Base-by-base conservation (phyloP, 2,797 vertebrate genomes). In the Eulemur rubriventer region DNA sequence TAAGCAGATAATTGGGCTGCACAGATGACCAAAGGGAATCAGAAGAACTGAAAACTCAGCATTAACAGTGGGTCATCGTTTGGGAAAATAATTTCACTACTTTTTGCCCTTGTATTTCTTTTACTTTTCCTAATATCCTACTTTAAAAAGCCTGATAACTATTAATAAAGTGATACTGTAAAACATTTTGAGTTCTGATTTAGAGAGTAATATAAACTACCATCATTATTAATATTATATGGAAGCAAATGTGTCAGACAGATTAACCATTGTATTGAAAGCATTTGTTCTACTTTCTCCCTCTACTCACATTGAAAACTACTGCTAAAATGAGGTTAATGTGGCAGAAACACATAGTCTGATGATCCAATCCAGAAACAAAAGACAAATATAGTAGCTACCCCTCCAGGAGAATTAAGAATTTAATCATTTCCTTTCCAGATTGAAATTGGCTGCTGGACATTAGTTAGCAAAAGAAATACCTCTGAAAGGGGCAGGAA, bases 391-490 rank as follows among this genome's bases (percentile, higher is more conserved):
- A 6, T 91, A 96, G 11, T 43, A 84, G 7, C 38, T 80, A 6
- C n/a, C 3, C 1, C 26, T 96, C 10, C 55, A 72, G 33, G 18
- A 93, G 9, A 98, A 80, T 57, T 72, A 67, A 89, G 46, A 26
- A 41, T 95, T 96, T 70, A 70, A 65, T 70, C 35, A 9, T 69
- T 76, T 92, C 12, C 24, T 92, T 13, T 89, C 28, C 12, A 96
- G 3, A 22, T 84, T 72, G 30, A 85, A 78, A 76, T 48, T 50
- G 95, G 35, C 35, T 81, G 10, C 26, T 82, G 73, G 55, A 6
- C 17, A 80, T 61, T 30, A 86, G 26, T 96, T 97, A 92, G 24
- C 7, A 33, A 96, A 96, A 97, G 84, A 38, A 48, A 75, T 67
- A 24, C 30, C 83, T 85, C 55, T 89, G 63, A 96, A 91, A 87